A percentile compares a stretch with the other conserved stretches of the same genome.
Evolutionary conservation across 2,888 invertebrate genomes (phyloP).

Genomic region (Adelognathus sp.): DNA sequence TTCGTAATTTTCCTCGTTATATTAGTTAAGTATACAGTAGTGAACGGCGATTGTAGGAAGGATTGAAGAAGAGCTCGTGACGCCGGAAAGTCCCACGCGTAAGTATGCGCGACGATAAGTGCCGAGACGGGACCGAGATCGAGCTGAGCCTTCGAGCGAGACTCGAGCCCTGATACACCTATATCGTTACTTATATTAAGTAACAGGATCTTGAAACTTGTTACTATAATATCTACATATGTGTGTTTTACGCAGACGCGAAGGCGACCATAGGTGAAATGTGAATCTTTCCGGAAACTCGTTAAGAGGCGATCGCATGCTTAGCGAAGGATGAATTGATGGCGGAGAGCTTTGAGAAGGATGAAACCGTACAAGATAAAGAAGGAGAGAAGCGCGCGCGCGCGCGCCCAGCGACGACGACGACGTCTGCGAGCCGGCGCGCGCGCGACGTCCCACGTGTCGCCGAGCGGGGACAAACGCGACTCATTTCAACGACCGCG

Average conservation of each 20-base stretch:
- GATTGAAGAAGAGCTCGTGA: conserved; percentile 46
- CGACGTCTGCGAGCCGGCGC: conserved; percentile 59
- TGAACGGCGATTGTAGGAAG: conserved; percentile 26
- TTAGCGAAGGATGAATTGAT: conserved; percentile 23
- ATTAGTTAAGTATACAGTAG: conserved; percentile 48
- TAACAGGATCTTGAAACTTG: background rate
- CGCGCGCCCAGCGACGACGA: too few species aligned
- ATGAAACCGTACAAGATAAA: conserved; percentile 30
- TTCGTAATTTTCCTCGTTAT: conserved; percentile 7
- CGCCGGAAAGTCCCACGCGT: conserved; percentile 59
- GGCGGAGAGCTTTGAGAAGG: background rate
- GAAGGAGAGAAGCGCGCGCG: conserved; percentile 14
- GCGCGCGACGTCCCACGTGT: conserved; percentile 61
- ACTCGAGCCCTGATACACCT: background rate
- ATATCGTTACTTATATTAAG: background rate
- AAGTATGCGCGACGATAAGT: conserved; percentile 35
- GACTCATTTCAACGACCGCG: conserved; percentile 58
- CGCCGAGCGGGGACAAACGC: conserved; percentile 58
- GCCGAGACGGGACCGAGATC: conserved; percentile 21
- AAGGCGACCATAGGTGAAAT: background rate
- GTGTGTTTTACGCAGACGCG: background rate
- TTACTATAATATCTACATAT: background rate
- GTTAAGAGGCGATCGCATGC: conserved; percentile 5
- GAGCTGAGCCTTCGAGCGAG: background rate
- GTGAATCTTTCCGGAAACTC: conserved; percentile 31